Percentiles rank a stretch among this genome's conserved stretches.
Conservation (phyloP, 2,797 vertebrate species). For the Manis pentadactyla region DNA sequence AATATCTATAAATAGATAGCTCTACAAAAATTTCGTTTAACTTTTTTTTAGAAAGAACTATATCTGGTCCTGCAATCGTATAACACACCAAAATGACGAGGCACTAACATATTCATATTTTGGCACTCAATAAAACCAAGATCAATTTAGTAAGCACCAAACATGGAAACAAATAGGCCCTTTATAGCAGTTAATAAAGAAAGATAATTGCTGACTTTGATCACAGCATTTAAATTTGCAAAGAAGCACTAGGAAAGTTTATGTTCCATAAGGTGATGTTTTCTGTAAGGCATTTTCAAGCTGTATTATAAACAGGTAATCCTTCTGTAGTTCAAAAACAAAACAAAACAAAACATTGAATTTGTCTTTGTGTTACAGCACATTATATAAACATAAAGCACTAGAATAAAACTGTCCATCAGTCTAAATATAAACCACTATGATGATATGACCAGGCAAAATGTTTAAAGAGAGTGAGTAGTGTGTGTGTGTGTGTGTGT, state of each 20-base stretch:
- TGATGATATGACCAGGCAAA: neutral
- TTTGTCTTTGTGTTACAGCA: slow-evolving; percentile 16
- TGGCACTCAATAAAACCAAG: slow-evolving; percentile 72
- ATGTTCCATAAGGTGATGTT: slow-evolving; percentile 79
- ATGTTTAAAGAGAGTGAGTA: neutral
- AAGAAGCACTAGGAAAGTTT: slow-evolving; percentile 72
- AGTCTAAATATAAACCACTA: neutral
- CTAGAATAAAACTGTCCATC: neutral
- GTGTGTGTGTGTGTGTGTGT: neutral
- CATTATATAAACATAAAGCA: neutral
- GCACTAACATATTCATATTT: slow-evolving; percentile 75
- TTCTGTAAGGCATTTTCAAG: slow-evolving; percentile 75
- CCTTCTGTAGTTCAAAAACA: slow-evolving; percentile 42
- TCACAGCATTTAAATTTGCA: slow-evolving; percentile 84
- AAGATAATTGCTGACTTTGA: slow-evolving; percentile 83
- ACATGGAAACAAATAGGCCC: slow-evolving; percentile 81
- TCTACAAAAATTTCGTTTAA: slow-evolving; percentile 53
- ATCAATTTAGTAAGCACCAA: slow-evolving; percentile 80
- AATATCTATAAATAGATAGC: slow-evolving; percentile 50
- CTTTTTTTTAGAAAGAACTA: slow-evolving; percentile 60
- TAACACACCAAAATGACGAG: slow-evolving; percentile 40
- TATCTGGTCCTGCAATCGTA: neutral
- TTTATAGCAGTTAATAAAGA: slow-evolving; percentile 85
- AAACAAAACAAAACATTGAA: neutral
- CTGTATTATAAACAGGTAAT: slow-evolving; percentile 75